Conservation (phyloP, 2,888 invertebrate genomes). For the Cancer borealis region DNA sequence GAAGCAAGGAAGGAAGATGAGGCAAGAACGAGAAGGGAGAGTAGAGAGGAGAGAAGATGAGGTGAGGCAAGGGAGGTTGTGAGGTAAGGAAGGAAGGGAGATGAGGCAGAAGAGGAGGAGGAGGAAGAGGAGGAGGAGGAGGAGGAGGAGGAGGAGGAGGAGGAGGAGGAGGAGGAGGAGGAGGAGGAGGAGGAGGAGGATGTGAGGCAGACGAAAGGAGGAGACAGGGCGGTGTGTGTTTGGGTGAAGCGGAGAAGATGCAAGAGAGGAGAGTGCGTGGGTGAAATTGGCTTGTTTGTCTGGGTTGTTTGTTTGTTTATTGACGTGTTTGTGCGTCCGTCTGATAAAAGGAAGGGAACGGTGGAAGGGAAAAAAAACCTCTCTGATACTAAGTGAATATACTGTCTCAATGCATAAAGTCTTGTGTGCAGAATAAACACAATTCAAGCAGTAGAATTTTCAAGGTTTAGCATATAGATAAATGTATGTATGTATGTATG, state of each 20-base stretch:
- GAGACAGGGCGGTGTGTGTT: background rate
- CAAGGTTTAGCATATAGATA: too few species aligned
- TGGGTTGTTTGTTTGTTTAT: conserved; percentile 10
- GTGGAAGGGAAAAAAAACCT: background rate
- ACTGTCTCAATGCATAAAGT: background rate
- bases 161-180: background rate
- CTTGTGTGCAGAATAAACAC: too few species aligned
- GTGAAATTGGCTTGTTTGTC: background rate
- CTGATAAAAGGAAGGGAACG: background rate
- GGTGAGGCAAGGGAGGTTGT: background rate
- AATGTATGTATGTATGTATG: too few species aligned
- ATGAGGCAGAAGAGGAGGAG: background rate
- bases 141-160: background rate
- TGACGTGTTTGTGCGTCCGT: background rate
- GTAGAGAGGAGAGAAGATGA: background rate
- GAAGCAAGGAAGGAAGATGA: background rate
- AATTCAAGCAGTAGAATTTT: background rate
- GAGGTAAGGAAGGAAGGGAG: background rate
- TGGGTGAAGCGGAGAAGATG: background rate
- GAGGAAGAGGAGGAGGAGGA: background rate
- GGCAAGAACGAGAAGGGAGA: background rate
- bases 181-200: background rate
- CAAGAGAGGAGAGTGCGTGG: conserved; percentile 4
- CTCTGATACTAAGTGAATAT: background rate
- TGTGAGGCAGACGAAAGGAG: background rate